phyloP scores from a whole-genome alignment of 1,140 invertebrate genomes.

The Macrotrachela quadricornifera region DNA sequence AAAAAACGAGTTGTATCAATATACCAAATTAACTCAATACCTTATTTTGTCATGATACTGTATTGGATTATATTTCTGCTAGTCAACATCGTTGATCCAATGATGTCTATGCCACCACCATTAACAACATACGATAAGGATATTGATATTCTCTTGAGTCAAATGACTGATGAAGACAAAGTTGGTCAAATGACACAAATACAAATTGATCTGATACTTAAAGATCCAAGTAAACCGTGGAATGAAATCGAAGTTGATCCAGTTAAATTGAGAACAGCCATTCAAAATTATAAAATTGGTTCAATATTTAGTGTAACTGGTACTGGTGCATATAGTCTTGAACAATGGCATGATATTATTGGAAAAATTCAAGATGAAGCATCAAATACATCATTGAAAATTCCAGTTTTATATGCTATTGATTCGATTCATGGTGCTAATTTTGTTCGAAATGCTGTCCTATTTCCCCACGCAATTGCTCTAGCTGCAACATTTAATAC shows the following conservation, averaged over 20 bases:
- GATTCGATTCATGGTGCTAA: slow-evolving; percentile 5
- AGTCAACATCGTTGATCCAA: no score
- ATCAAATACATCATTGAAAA: neutral
- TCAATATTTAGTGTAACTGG: neutral
- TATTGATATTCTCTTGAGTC: neutral
- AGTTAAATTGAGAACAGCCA: neutral
- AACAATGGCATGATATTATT: neutral
- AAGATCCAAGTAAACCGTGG: neutral
- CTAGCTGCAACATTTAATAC: neutral
- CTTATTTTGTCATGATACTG: no score
- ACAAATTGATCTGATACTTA: neutral
- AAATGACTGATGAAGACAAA: slow-evolving; percentile 1
- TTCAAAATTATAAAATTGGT: neutral
- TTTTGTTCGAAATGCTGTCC: neutral
- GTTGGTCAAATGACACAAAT: slow-evolving; percentile 6
- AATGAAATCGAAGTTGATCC: neutral
- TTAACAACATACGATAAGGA: no score
- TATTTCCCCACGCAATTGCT: slow-evolving; percentile 1
- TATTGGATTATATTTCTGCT: no score
- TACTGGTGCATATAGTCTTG: neutral
- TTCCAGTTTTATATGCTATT: neutral
- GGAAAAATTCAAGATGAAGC: neutral
- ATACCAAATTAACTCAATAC: no score
- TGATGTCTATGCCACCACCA: no score
- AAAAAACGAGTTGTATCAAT: no score